phyloP scores from a whole-genome alignment of 2,888 invertebrate genomes.

The Empis stercorea region DNA sequence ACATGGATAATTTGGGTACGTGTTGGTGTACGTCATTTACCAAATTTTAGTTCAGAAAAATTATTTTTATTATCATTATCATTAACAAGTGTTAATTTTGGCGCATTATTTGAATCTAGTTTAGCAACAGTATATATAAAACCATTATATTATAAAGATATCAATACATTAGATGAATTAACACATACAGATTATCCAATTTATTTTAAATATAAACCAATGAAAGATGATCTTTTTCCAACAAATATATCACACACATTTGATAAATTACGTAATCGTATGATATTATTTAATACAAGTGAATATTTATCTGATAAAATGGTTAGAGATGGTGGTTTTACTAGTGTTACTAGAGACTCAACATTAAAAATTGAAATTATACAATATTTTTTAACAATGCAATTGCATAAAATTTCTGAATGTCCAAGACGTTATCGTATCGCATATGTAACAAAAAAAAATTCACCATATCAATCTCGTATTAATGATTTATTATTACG shows the following conservation, averaged over 20 bases:
- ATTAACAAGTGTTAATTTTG: constrained; percentile 33
- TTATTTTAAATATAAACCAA: constrained; percentile 31
- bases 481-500: constrained; percentile 26
- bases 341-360: constrained; percentile 27
- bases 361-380: constrained; percentile 25
- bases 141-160: constrained; percentile 33
- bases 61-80: constrained; percentile 31
- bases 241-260: constrained; percentile 27
- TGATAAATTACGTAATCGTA: constrained; percentile 22
- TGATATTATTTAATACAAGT: constrained; percentile 21
- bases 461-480: constrained; percentile 25
- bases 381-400: constrained; percentile 24
- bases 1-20: constrained; percentile 32
- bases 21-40: constrained; percentile 26
- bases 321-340: constrained; percentile 21
- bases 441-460: constrained; percentile 26
- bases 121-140: constrained; percentile 34
- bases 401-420: constrained; percentile 29
- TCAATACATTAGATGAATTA: constrained; percentile 30
- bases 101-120: constrained; percentile 35
- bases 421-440: constrained; percentile 34
- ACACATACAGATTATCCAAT: constrained; percentile 26
- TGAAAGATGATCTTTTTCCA: constrained; percentile 32
- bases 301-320: constrained; percentile 23
- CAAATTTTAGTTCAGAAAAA: constrained; percentile 30